A percentile compares a stretch with the other conserved stretches of the same genome.
Conservation (phyloP, 2,797 vertebrate species). For the Enteromius thamalakanensis region DNA sequence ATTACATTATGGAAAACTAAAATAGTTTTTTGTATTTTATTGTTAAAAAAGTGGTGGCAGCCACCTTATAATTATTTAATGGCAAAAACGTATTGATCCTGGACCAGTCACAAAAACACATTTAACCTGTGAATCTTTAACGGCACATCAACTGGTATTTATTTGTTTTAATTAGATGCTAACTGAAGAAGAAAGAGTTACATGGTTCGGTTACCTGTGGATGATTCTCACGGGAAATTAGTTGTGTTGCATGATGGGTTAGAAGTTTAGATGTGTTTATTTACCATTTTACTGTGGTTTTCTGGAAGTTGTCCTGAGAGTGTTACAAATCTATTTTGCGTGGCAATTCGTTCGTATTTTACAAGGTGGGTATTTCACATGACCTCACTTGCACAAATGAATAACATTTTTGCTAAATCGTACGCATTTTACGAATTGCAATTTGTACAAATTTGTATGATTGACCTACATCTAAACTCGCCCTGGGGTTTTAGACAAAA, state of each 20-base stretch:
- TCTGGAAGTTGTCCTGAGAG: not conserved
- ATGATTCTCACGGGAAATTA: constrained; percentile 37
- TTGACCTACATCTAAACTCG: no score
- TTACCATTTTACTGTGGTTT: not conserved
- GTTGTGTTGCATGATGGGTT: not conserved
- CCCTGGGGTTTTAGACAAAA: no score
- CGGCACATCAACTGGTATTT: not conserved
- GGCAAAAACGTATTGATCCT: not conserved
- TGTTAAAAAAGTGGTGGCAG: not conserved
- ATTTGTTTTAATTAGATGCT: constrained; percentile 31
- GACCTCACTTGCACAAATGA: no score
- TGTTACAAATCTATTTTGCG: no score
- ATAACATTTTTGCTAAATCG: no score
- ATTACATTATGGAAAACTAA: not conserved
- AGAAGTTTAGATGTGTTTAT: not conserved
- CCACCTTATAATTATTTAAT: constrained; percentile 13
- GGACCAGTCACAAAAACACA: not conserved
- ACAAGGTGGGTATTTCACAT: no score
- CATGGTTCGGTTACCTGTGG: not conserved
- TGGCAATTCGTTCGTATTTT: no score
- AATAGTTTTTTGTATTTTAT: not conserved
- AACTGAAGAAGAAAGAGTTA: constrained; percentile 10
- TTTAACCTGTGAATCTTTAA: constrained; percentile 11
- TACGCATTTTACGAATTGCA: no score
- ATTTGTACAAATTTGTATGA: no score